Percentiles rank a stretch among this genome's conserved stretches.
phyloP scores from a whole-genome alignment of 2,888 invertebrate species.

The Eupithecia pulchellata region DNA sequence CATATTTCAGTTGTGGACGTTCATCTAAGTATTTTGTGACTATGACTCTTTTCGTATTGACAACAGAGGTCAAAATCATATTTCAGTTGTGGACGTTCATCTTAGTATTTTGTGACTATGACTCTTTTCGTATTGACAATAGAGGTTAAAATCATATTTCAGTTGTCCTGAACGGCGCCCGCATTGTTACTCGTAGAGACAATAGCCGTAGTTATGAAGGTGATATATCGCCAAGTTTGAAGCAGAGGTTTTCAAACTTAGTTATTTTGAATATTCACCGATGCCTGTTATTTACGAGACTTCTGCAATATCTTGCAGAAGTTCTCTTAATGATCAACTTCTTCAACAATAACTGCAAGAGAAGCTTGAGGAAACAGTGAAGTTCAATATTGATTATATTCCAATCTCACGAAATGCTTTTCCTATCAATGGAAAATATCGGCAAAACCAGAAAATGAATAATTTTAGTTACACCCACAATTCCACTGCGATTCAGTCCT shows the following conservation, averaged over 20 bases:
- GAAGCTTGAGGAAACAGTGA: background rate
- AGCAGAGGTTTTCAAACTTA: slow-evolving; percentile 13
- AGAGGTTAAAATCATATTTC: background rate
- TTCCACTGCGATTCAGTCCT: no score
- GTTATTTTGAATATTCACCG: slow-evolving; percentile 1
- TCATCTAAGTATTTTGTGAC: no score
- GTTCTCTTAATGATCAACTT: background rate
- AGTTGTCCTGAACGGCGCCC: slow-evolving; percentile 1
- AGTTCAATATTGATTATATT: background rate
- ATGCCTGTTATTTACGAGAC: background rate
- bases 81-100: no score
- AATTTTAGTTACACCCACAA: no score
- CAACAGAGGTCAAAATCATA: no score
- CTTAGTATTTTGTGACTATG: background rate
- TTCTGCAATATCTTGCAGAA: background rate
- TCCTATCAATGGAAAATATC: background rate
- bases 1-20: no score
- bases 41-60: no score
- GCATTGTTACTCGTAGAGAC: slow-evolving; percentile 22
- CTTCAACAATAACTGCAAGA: background rate
- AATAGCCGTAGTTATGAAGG: slow-evolving; percentile 18
- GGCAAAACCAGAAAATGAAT: background rate
- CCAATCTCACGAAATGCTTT: background rate
- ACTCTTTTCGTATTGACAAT: background rate
- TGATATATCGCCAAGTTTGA: slow-evolving; percentile 15